Percentiles rank a stretch among this genome's conserved stretches.
Evolutionary conservation across 2,797 vertebrate genomes (phyloP).

Genomic region (Scomberomorus guttatus): DNA sequence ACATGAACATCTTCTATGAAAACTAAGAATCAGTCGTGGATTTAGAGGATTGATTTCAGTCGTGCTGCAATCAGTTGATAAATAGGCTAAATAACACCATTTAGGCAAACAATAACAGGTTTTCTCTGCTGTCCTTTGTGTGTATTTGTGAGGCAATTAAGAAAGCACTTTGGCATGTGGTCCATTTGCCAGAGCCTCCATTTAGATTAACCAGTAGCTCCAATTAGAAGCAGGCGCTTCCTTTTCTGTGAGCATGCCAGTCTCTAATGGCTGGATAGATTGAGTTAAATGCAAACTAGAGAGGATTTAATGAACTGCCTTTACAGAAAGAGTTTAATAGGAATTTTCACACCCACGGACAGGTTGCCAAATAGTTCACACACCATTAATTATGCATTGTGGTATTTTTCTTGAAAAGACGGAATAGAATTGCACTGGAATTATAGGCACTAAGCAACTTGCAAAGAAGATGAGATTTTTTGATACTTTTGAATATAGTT

Average conservation of each 20-base stretch:
- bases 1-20: slow-evolving; percentile 13
- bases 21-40: slow-evolving; percentile 1
- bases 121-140: slow-evolving; percentile 50
- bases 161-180: slow-evolving; percentile 82
- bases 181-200: slow-evolving; percentile 82
- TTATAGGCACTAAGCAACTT: slow-evolving; percentile 24
- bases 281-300: slow-evolving; percentile 89
- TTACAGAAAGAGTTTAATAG: slow-evolving; percentile 84
- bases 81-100: slow-evolving; percentile 53
- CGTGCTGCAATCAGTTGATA: slow-evolving; percentile 41
- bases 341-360: slow-evolving; percentile 80
- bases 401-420: slow-evolving; percentile 63
- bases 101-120: slow-evolving; percentile 58
- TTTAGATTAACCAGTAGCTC: slow-evolving; percentile 84
- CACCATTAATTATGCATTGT: slow-evolving; percentile 82
- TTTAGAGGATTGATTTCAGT: slow-evolving; percentile 53
- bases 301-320: slow-evolving; percentile 88
- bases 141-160: slow-evolving; percentile 83
- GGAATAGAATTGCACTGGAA: slow-evolving; percentile 53
- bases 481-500: slow-evolving; percentile 33
- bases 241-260: slow-evolving; percentile 75
- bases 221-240: slow-evolving; percentile 81
- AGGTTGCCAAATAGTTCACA: slow-evolving; percentile 80
- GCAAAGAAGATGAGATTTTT: slow-evolving; percentile 16
- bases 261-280: slow-evolving; percentile 86